phyloP scores from a whole-genome alignment of 2,888 invertebrate species.

The Ochlodes sylvanus region DNA sequence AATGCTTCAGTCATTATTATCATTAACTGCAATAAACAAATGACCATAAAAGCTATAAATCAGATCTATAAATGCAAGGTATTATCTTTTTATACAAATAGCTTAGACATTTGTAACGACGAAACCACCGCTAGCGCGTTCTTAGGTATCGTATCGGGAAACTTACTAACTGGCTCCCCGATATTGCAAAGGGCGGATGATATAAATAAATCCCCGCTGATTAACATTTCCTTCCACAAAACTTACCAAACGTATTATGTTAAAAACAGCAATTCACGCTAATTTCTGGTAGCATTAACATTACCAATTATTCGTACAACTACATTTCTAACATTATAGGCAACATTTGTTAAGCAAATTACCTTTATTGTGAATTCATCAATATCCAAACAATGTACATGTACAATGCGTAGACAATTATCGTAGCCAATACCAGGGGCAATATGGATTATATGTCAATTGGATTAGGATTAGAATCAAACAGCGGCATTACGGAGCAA shows the following conservation, averaged over 20 bases:
- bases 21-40: too few relatives aligned
- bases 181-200: too few relatives aligned
- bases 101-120: too few relatives aligned
- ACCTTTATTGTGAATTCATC: conserved; percentile 43
- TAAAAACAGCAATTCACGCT: conserved; percentile 1
- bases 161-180: too few relatives aligned
- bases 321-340: conserved; percentile 33
- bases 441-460: conserved; percentile 19
- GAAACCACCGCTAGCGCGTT: too few relatives aligned
- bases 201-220: too few relatives aligned
- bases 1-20: too few relatives aligned
- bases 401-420: conserved; percentile 35
- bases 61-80: too few relatives aligned
- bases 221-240: neutral
- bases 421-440: conserved; percentile 5
- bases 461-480: conserved; percentile 27
- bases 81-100: too few relatives aligned
- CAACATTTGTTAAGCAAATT: conserved; percentile 47
- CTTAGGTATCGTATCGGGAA: too few relatives aligned
- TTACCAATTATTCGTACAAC: conserved; percentile 43
- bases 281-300: conserved; percentile 32
- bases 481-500: conserved; percentile 13
- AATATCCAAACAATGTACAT: conserved; percentile 40
- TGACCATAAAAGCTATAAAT: too few relatives aligned
- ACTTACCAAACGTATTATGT: neutral